Conservation (phyloP, 2,113 vertebrate species). For the Tyrannus savana region DNA sequence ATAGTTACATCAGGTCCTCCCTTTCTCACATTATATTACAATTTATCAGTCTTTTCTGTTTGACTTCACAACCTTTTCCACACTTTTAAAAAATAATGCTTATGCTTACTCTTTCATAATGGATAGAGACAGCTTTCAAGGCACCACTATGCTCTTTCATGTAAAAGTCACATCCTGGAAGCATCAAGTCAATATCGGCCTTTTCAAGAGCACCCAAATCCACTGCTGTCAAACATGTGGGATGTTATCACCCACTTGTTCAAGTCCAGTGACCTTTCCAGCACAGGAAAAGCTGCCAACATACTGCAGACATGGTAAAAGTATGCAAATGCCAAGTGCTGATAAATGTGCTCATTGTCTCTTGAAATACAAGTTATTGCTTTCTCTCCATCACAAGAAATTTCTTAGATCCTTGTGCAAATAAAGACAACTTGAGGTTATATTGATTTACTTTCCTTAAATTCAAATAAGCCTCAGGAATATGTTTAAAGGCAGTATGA, state of each 20-base stretch:
- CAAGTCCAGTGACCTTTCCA: constrained; percentile 5
- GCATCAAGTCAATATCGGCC: background rate
- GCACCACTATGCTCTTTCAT: background rate
- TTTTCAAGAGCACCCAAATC: constrained; percentile 10
- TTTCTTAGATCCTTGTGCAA: constrained; percentile 24
- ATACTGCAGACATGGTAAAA: background rate
- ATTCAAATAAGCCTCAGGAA: constrained; percentile 32
- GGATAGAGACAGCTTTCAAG: background rate
- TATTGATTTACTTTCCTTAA: constrained; percentile 31
- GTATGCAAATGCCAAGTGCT: constrained; percentile 15
- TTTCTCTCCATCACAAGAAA: background rate
- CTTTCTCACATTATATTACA: background rate
- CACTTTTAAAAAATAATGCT: background rate
- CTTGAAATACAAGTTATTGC: constrained; percentile 1
- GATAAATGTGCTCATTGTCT: background rate
- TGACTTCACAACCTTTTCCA: background rate
- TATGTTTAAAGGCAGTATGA: background rate
- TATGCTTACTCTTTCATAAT: background rate
- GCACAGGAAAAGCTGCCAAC: constrained; percentile 22
- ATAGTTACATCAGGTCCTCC: background rate
- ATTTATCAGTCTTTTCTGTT: background rate
- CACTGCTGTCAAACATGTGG: background rate
- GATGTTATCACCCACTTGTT: background rate
- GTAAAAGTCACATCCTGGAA: constrained; percentile 10
- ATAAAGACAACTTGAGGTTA: constrained; percentile 27